Percentiles rank a stretch among this genome's conserved stretches.
These are phyloP conservation scores for Bagarius yarrelli DNA, from an alignment of 2,113 vertebrate genomes.

Conservation along the genomic window DNA sequence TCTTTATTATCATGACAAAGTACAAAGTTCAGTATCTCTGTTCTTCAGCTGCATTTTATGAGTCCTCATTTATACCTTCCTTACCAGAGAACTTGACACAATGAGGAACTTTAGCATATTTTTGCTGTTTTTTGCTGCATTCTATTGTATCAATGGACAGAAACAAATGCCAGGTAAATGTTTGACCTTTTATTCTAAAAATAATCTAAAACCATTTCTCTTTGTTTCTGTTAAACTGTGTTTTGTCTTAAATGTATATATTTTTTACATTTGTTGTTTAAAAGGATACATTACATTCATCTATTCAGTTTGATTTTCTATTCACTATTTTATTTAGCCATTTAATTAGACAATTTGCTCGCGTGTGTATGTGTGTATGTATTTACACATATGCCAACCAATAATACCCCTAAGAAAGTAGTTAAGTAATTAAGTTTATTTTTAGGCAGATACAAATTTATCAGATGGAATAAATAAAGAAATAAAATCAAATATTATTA, in stretches of 20 bases:
- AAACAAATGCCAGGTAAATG: constrained; percentile 54
- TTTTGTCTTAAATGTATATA: neutral
- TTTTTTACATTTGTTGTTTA: neutral
- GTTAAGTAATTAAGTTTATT: neutral
- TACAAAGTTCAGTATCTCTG: constrained; percentile 63
- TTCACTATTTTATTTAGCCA: neutral
- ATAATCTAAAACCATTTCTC: neutral
- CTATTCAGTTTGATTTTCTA: neutral
- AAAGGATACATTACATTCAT: neutral
- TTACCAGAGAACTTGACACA: constrained; percentile 53
- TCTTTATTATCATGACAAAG: constrained; percentile 41
- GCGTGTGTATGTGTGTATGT: neutral
- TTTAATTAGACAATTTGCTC: neutral
- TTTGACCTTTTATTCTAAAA: neutral
- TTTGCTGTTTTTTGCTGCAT: constrained; percentile 52
- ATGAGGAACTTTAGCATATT: constrained; percentile 64
- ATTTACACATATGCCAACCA: neutral
- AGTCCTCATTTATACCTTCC: constrained; percentile 43
- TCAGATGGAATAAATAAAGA: neutral
- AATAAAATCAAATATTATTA: constrained; percentile 30
- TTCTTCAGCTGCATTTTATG: constrained; percentile 57
- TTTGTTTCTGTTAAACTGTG: neutral
- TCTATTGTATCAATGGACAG: constrained; percentile 47
- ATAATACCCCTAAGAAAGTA: neutral
- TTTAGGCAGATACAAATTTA: neutral